Evolutionary conservation across 2,797 vertebrate species (phyloP), one percentile per base, ranked within the genome.

Genomic region (Carduelis carduelis): DNA sequence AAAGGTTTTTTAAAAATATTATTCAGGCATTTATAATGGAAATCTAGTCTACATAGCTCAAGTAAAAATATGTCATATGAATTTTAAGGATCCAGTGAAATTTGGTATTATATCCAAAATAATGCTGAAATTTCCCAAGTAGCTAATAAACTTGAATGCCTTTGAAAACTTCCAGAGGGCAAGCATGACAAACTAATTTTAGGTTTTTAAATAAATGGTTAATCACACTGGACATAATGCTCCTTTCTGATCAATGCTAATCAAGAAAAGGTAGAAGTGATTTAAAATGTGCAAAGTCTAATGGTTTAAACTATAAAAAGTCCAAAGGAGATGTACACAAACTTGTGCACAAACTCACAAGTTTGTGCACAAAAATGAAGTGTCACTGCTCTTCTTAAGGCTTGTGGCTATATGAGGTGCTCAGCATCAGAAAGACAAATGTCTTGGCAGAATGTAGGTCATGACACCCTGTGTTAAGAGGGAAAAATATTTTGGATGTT

Each of bases 381-480:
- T 43, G 6, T 8, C 57, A n/a, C 34, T 0, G 0, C 23, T 74
- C 23, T 49, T 1, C 18, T 59, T 50, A 46, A 69, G 59, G 5
- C 12, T 32, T 49, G 9, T 39, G 9, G n/a, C 24, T 20, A 7
- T 60, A 39, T 71, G n/a, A 66, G 43, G 18, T 61, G 20, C 18
- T 61, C 16, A 55, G 9, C 9, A 24, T 37, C 47, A 87, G 61
- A 50, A 89, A 50, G 52, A 34, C 10, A 28, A 46, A 57, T 21
- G 15, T 22, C 16, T 65, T 91, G n/a, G 21, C 19, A 89, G 9
- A 63, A 53, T 8, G 10, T 43, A 76, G 3, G 27, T 39, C 20
- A 9, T 41, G 53, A 37, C 11, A 55, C n/a, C 21, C 41, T 74
- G 27, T 39, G 22, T 34, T 37, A 81, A 43, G 7, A 50, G 2